A percentile compares a stretch with the other conserved stretches of the same genome.
Conservation (phyloP, 1,140 invertebrate genomes). For the Choristoneura fumiferana region DNA sequence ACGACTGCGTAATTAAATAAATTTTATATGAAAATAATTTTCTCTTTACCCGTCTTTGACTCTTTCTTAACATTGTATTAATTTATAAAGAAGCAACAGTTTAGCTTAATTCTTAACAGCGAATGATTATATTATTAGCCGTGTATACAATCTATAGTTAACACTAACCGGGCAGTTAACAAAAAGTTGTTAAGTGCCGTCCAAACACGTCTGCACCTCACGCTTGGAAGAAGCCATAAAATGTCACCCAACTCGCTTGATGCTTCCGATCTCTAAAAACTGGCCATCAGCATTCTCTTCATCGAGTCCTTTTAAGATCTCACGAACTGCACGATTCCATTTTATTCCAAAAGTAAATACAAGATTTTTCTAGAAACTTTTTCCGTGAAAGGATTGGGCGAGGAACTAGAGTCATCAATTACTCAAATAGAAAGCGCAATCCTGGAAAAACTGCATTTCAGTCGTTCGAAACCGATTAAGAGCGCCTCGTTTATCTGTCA, state of each 20-base stretch:
- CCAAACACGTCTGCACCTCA: constrained; percentile 14
- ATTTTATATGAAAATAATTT: not conserved
- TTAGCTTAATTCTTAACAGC: constrained; percentile 3
- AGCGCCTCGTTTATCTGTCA: constrained; percentile 15
- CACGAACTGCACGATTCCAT: too few relatives aligned
- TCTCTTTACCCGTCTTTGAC: too few relatives aligned
- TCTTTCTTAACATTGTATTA: too few relatives aligned
- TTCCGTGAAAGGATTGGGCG: not conserved
- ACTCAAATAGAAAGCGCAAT: not conserved
- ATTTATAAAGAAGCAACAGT: too few relatives aligned
- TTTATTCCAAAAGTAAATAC: too few relatives aligned
- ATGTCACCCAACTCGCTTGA: constrained; percentile 27
- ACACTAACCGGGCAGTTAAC: constrained; percentile 13
- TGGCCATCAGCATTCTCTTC: constrained; percentile 4
- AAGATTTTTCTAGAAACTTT: constrained; percentile 5
- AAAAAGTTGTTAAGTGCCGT: constrained; percentile 18
- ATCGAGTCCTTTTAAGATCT: not conserved
- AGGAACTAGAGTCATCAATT: constrained; percentile 6
- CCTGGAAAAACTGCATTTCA: constrained; percentile 7
- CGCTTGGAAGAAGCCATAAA: constrained; percentile 54
- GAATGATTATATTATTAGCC: constrained; percentile 16
- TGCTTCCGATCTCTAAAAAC: constrained; percentile 16
- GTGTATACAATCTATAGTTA: constrained; percentile 5
- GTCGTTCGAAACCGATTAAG: constrained; percentile 8
- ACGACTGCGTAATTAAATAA: not conserved